Conservation (phyloP, 2,888 invertebrate species). For the Hypsopygia costalis region DNA sequence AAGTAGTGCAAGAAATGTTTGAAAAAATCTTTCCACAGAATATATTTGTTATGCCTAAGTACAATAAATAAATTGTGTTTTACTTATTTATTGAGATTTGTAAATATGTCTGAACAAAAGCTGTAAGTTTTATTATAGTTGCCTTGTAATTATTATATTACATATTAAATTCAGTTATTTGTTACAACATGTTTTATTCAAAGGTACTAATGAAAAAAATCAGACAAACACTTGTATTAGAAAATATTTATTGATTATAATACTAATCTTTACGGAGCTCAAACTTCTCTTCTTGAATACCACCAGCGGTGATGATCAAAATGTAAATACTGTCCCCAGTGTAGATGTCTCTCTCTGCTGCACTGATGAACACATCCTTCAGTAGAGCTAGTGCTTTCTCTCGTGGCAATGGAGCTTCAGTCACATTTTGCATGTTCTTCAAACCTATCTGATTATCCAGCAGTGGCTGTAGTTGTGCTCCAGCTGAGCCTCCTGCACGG, state of each 20-base stretch:
- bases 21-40: constrained; percentile 71
- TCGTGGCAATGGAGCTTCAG: constrained; percentile 82
- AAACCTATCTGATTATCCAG: constrained; percentile 97
- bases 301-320: constrained; percentile 93
- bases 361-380: constrained; percentile 98
- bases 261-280: constrained; percentile 92
- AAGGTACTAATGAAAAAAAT: constrained; percentile 11
- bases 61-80: constrained; percentile 64
- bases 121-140: constrained; percentile 60
- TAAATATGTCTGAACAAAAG: constrained; percentile 69
- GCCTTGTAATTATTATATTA: constrained; percentile 57
- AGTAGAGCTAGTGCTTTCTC: constrained; percentile 92
- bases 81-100: constrained; percentile 45
- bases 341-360: constrained; percentile 98
- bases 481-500: constrained; percentile 95
- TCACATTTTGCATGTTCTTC: constrained; percentile 90
- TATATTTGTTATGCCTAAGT: constrained; percentile 78
- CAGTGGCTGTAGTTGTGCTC: constrained; percentile 94
- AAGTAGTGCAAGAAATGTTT: constrained; percentile 67
- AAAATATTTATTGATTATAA: constrained; percentile 26
- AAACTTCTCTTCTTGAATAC: constrained; percentile 87
- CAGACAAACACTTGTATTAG: constrained; percentile 13
- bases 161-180: constrained; percentile 64
- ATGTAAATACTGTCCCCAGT: constrained; percentile 96
- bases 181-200: constrained; percentile 37